These are phyloP conservation scores for Spodoptera litura DNA, from an alignment of 1,140 invertebrate genomes.

Conservation along the genomic window DNA sequence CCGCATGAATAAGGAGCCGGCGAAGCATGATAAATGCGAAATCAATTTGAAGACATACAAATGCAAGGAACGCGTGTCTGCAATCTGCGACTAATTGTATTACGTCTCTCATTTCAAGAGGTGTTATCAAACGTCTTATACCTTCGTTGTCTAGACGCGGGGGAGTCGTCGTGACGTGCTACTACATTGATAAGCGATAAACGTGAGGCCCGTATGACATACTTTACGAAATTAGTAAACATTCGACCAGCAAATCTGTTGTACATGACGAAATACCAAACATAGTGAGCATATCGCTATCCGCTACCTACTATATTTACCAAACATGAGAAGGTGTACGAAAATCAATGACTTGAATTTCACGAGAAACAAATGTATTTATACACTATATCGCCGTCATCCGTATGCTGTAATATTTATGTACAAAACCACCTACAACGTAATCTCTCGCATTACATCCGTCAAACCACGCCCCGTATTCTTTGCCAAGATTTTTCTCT, in stretches of 20 bases:
- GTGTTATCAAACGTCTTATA: constrained; percentile 30
- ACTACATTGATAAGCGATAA: constrained; percentile 35
- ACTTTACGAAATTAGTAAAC: constrained; percentile 32
- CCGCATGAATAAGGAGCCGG: constrained; percentile 1
- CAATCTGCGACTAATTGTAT: not conserved
- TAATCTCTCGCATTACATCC: not conserved
- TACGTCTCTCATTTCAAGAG: not conserved
- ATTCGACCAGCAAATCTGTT: not conserved
- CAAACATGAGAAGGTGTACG: not conserved
- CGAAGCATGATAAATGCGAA: constrained; percentile 37
- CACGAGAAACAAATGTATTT: constrained; percentile 7
- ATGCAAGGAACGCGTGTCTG: not conserved
- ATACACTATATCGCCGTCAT: constrained; percentile 1
- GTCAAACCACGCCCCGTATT: constrained; percentile 25
- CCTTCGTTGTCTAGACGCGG: constrained; percentile 45
- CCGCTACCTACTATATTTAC: constrained; percentile 1
- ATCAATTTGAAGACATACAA: constrained; percentile 22
- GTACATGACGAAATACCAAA: constrained; percentile 28
- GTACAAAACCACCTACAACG: not conserved
- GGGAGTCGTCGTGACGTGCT: constrained; percentile 34
- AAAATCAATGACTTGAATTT: constrained; percentile 3
- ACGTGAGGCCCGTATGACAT: constrained; percentile 35
- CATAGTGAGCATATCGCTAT: not conserved
- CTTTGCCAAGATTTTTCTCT: constrained; percentile 25
- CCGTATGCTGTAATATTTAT: constrained; percentile 7